Evolutionary conservation across 2,888 invertebrate genomes (phyloP).

Genomic region (Norana najaformis): DNA sequence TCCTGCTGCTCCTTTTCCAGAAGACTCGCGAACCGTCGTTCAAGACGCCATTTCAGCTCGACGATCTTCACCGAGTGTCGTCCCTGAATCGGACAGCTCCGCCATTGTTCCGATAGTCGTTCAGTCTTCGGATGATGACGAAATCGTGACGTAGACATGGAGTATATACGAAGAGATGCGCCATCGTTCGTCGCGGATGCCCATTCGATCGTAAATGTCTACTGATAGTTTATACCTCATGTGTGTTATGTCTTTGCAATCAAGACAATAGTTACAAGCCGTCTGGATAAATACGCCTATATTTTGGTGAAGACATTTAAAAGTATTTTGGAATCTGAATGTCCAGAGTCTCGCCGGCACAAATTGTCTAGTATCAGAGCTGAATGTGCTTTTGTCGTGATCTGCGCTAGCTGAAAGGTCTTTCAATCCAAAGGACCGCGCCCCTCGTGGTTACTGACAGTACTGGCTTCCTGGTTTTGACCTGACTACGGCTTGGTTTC

Average conservation of each 20-base stretch:
- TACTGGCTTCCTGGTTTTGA: too few relatives aligned
- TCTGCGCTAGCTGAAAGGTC: too few relatives aligned
- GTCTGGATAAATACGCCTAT: too few relatives aligned
- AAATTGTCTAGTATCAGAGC: too few relatives aligned
- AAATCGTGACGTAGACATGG: not conserved
- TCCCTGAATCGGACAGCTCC: not conserved
- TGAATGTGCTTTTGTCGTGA: too few relatives aligned
- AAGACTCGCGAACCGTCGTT: constrained; percentile 13
- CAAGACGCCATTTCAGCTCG: not conserved
- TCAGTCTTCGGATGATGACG: not conserved
- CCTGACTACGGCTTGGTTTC: too few relatives aligned
- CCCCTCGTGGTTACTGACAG: too few relatives aligned
- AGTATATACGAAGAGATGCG: not conserved
- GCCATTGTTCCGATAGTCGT: not conserved
- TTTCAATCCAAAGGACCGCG: too few relatives aligned
- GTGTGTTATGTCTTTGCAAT: not conserved
- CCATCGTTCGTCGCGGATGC: not conserved
- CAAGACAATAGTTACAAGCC: not conserved
- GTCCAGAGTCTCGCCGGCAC: too few relatives aligned
- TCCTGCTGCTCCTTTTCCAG: not conserved
- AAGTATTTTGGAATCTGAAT: too few relatives aligned
- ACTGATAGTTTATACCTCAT: not conserved
- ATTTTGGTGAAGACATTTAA: not conserved
- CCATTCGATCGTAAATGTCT: not conserved
- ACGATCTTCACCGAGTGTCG: not conserved